These are phyloP conservation scores for Glaucomys volans DNA, from an alignment of 2,113 vertebrate species.

Conservation along the genomic window DNA sequence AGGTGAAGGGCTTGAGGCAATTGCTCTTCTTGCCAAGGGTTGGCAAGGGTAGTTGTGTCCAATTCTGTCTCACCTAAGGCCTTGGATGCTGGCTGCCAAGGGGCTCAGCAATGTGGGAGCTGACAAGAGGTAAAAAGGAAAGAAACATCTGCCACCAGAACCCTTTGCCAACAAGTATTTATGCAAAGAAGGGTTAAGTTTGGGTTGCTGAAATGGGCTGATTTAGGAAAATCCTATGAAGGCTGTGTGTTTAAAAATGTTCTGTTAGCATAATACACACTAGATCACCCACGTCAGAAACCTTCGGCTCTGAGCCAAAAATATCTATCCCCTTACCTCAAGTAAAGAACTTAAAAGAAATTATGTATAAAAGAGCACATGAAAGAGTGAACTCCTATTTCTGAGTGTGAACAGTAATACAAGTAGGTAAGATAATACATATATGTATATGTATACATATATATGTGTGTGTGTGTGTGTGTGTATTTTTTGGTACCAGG, in stretches of 20 bases:
- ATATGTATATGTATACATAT: no score
- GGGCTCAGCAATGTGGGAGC: not conserved
- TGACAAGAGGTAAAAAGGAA: not conserved
- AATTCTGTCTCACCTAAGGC: not conserved
- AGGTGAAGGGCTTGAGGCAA: not conserved
- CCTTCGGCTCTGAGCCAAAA: not conserved
- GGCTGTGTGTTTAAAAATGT: not conserved
- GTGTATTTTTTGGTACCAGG: no score
- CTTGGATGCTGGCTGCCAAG: not conserved
- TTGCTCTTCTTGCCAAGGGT: not conserved
- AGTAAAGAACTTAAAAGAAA: not conserved
- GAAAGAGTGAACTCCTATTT: not conserved
- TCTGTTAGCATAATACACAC: not conserved
- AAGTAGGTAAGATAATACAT: not conserved
- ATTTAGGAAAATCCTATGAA: constrained; percentile 2
- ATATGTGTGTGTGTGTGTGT: no score
- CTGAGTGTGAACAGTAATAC: not conserved
- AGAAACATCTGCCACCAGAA: not conserved
- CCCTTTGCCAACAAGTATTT: not conserved
- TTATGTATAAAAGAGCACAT: not conserved
- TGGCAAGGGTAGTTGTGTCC: not conserved
- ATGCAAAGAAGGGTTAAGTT: not conserved
- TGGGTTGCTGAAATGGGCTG: not conserved
- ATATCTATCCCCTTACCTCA: not conserved
- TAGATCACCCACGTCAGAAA: not conserved